Conservation (phyloP, 1,140 invertebrate genomes). For the Apis cerana region DNA sequence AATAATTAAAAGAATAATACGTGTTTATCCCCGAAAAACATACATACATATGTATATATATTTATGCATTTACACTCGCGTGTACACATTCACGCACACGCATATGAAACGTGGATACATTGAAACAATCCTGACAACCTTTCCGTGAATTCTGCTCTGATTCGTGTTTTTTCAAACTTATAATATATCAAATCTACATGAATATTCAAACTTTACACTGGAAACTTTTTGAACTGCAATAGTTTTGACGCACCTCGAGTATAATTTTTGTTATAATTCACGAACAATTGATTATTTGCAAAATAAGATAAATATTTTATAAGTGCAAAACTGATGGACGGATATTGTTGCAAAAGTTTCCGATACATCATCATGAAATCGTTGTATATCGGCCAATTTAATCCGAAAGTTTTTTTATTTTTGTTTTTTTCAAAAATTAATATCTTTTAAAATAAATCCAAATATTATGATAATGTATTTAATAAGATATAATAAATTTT, state of each 20-base stretch:
- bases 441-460: no score
- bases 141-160: conserved; percentile 3
- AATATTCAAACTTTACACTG: background rate
- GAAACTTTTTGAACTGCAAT: conserved; percentile 5
- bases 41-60: conserved; percentile 4
- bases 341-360: no score
- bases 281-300: background rate
- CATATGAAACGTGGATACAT: background rate
- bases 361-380: no score
- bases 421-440: no score
- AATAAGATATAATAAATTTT: no score
- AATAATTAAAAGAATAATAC: no score
- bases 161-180: conserved; percentile 23
- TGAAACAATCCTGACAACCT: background rate
- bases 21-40: background rate
- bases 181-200: background rate
- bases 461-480: no score
- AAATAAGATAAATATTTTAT: background rate
- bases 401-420: no score
- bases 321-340: no score
- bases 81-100: conserved; percentile 2
- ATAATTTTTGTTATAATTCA: background rate
- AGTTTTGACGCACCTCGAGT: background rate
- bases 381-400: no score
- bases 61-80: conserved; percentile 2